A percentile compares a stretch with the other conserved stretches of the same genome.
Evolutionary conservation across 2,113 vertebrate genomes (phyloP).

Genomic region (Lasiurus cinereus): DNA sequence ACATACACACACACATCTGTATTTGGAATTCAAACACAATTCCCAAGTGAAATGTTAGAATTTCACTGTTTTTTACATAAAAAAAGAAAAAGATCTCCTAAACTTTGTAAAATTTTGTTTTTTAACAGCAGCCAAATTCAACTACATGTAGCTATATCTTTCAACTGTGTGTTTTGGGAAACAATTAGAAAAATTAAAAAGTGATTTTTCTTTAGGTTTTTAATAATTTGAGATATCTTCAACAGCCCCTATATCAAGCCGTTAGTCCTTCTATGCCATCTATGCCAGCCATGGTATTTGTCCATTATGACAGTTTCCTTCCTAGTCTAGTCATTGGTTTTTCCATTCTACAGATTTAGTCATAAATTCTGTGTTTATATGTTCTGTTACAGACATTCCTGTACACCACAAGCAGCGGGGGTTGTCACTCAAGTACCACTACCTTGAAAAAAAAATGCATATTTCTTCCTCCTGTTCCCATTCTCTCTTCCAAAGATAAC

Average conservation of each 20-base stretch:
- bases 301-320: conserved; percentile 28
- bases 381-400: conserved; percentile 12
- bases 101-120: conserved; percentile 57
- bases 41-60: conserved; percentile 71
- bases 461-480: neutral
- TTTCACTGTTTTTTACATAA: conserved; percentile 45
- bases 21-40: conserved; percentile 66
- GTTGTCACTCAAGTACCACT: neutral
- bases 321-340: conserved; percentile 59
- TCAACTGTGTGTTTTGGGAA: conserved; percentile 23
- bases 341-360: conserved; percentile 51
- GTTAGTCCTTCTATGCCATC: conserved; percentile 12
- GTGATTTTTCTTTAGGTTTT: neutral
- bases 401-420: neutral
- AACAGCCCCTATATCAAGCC: neutral
- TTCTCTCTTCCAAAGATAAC: conserved; percentile 29
- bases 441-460: conserved; percentile 69
- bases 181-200: conserved; percentile 36
- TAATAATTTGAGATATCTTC: conserved; percentile 31
- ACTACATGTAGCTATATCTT: neutral
- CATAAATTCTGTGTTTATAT: conserved; percentile 39
- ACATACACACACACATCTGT: conserved; percentile 67
- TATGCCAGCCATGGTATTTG: conserved; percentile 39
- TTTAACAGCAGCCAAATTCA: conserved; percentile 50
- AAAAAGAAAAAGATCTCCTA: neutral